A percentile compares a stretch with the other conserved stretches of the same genome.
These are phyloP conservation scores for Lepus europaeus DNA, from an alignment of 2,113 vertebrate genomes.

Conservation along the genomic window DNA sequence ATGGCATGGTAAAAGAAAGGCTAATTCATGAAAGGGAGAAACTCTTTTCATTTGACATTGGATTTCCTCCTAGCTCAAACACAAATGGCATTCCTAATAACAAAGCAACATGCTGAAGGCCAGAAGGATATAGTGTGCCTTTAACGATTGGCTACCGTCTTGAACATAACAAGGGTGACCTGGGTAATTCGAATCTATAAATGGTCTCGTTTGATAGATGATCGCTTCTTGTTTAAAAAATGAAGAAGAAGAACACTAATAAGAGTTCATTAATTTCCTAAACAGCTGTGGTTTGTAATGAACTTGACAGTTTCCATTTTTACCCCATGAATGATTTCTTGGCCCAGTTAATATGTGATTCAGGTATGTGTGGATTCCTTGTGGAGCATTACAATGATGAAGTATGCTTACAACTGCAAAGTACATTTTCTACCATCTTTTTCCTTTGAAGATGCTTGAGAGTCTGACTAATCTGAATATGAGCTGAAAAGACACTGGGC, in stretches of 20 bases:
- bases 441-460: constrained; percentile 46
- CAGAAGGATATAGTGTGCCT: neutral
- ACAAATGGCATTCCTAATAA: constrained; percentile 73
- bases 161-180: neutral
- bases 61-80: constrained; percentile 76
- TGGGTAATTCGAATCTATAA: constrained; percentile 6
- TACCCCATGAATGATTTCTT: constrained; percentile 52
- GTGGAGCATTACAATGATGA: constrained; percentile 25
- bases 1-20: constrained; percentile 75
- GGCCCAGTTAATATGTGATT: constrained; percentile 46
- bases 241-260: neutral
- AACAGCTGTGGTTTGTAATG: constrained; percentile 67
- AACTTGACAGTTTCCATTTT: constrained; percentile 64
- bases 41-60: constrained; percentile 72
- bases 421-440: neutral
- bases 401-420: constrained; percentile 16
- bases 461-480: constrained; percentile 14
- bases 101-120: constrained; percentile 42
- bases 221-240: neutral
- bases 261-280: constrained; percentile 57
- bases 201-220: constrained; percentile 52
- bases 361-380: constrained; percentile 51
- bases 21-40: constrained; percentile 81
- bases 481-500: neutral
- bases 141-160: constrained; percentile 58